Evolutionary conservation across 2,888 invertebrate genomes (phyloP), one percentile per base, ranked within the genome.

Genomic region (Nyleta sp.): DNA sequence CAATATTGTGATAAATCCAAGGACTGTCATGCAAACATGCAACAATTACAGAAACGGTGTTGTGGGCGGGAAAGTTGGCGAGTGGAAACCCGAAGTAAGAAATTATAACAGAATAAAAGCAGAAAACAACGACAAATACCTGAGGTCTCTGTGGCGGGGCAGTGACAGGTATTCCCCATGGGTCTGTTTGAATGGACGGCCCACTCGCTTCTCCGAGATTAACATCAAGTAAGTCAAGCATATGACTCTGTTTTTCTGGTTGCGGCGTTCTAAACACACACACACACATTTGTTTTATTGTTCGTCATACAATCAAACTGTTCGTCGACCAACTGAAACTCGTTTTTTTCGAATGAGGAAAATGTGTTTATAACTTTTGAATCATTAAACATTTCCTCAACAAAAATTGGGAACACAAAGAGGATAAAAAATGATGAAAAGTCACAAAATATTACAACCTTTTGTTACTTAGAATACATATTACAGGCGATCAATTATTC

Each of bases 191-290:
- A 80, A 92, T 91, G 80, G 92, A 91, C 13, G 92, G 91, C 81
- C 92, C 92, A 81, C 92, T 92, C n/a, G 92, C 91, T 78, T 92
- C 93, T 5, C 94, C 94, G 86, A 96, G 92, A 90, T 94, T 95
- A 80, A 97, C 96, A 89, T 97, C 97, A 85, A 97, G 91, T 87
- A 97, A 92, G 91, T 97, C 97, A 75, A 97, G 92, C 91, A 97
- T 92, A 90, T 96, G 96, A 82, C 95, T 95, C 88, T 93, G 93
- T 80, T 91, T 92, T 73, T 88, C 90, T 28, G 86, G 79, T 73
- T 86, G 86, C 18, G 89, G 89, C 20, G 86, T 84, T 86, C 91
- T 91, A 35, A 31, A 72, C 18, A 24, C 33, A 53, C 46, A 46
- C 13, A 13, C 22, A 1, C 3, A 22, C 2, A 13, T 13, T 48